Evolutionary conservation across 2,797 vertebrate species (phyloP), one percentile per base, ranked within the genome.

Genomic region (Semotilus atromaculatus): DNA sequence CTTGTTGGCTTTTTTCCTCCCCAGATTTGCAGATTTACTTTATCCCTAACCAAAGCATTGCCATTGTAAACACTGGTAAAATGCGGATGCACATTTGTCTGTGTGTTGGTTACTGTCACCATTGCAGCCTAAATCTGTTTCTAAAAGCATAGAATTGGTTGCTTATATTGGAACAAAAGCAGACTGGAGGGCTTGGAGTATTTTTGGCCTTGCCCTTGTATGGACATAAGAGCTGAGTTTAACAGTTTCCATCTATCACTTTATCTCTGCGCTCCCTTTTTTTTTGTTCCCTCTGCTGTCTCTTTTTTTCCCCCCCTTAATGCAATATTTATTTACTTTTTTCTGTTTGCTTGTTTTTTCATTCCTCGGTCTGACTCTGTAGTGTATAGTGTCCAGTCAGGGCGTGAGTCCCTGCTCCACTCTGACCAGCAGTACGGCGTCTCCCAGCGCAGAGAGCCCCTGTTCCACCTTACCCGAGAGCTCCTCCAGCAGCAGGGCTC

Each of bases 381-480:
- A 98, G 97, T 95, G 96, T 93, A 92, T 94, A 31, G 94, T 95
- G 51, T 92, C 95, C 88, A 97, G 96, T 91, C 97, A 95, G 92
- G 97, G 97, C 18, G 97, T 97, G 92, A 99, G 98, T 80, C 98
- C 98, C 16, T 98, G 97, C 89, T 99, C 98, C 53, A 99, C 97
- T 23, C 95, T 99, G 90, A 99, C 97, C 31, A 98, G 97, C 96
- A 99, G 98, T 94, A 98, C 98, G 0, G 96, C 97, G 0, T 99
- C 98, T 7, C 98, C 98, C 72, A 95, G 97, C 92, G 97, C 97
- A 0, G 97, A 99, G 87, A 99, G 98, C 71, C 97, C 97, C 29
- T 98, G 97, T 73, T 99, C 97, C 84, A 99, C 97, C 1, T 96
- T 99, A 81, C 96, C 95, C 0, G 95, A 96, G 94, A 96, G 95